Conservation (phyloP, 2,113 vertebrate genomes). For the Bos taurus region DNA sequence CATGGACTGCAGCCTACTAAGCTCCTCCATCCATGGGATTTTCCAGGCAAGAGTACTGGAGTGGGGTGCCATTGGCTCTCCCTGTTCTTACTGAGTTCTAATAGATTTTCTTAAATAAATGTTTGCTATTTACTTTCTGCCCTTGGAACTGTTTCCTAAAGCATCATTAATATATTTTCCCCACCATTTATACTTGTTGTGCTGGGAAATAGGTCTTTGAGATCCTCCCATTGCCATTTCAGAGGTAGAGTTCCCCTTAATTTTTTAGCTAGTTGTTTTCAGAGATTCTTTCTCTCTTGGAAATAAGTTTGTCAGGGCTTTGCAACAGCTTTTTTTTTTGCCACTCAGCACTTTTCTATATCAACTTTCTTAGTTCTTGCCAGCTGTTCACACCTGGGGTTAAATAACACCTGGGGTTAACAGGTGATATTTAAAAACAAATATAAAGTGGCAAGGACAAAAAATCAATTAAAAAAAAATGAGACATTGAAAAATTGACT, state of each 20-base stretch:
- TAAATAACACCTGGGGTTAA: not conserved
- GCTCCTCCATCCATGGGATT: no score
- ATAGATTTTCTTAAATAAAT: not conserved
- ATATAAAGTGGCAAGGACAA: not conserved
- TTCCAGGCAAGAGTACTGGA: no score
- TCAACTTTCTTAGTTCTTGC: not conserved
- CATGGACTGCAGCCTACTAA: no score
- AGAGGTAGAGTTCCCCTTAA: not conserved
- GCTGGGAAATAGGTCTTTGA: not conserved
- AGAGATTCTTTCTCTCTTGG: not conserved
- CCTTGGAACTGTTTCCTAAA: not conserved
- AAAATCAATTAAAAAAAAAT: not conserved
- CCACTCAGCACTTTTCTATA: not conserved
- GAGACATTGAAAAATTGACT: not conserved
- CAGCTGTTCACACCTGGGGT: not conserved
- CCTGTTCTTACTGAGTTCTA: not conserved
- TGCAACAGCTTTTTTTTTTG: not conserved
- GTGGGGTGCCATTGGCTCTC: not conserved
- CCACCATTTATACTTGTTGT: not conserved
- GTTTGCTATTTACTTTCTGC: not conserved
- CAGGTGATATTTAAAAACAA: not conserved
- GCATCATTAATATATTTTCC: not conserved
- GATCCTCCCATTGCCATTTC: not conserved
- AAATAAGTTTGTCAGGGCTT: not conserved
- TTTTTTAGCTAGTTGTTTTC: not conserved